Base-by-base conservation (phyloP, 1,140 invertebrate genomes). In the Venustaconcha ellipsiformis region DNA sequence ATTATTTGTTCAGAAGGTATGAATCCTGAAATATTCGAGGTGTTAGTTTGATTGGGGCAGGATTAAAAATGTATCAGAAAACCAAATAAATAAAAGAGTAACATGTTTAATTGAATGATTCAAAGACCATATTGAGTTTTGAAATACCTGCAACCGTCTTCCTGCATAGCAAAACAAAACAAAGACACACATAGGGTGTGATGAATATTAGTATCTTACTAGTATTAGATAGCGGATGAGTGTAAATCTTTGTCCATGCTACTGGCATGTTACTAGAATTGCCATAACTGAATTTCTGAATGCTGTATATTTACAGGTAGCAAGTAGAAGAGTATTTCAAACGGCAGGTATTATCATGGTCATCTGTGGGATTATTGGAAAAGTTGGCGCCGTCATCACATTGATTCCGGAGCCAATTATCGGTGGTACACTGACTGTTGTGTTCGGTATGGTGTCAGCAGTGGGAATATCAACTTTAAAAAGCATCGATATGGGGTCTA, bases 331-430 rank as follows among this genome's bases (percentile, higher is more conserved):
- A 12, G 84, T 84, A 13, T 84, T 84, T 62, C 95, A 96, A 79
- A 94, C 93, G 91, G 95, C 95, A 0, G 94, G 94, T 5, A 81
- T 92, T 0, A 89, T 96, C 14, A 95, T 96, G 94, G 90, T 96
- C 6, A 26, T 84, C 11, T 65, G 75, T 67, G 78, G 81, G 26
- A 89, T 96, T 13, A 92, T 96, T 63, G 94, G 94, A 67, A 96
- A 96, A 90, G 64, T 82, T 70, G 94, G 95, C 30, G 95, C 95
- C 1, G 90, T 95, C 8, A 95, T 96, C 83, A 95, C 96, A 64
- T 94, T 95, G 67, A 96, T 96, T 72, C 95, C 95, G 14, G 79
- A 81, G 48, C 83, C 80, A 17, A 70, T 82, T 18, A 80, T 81
- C 14, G 80, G 79, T 17, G 81, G 80, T 5, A 93, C 96, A 67